phyloP scores from a whole-genome alignment of 2,797 vertebrate genomes.

The Heterohyrax brucei region DNA sequence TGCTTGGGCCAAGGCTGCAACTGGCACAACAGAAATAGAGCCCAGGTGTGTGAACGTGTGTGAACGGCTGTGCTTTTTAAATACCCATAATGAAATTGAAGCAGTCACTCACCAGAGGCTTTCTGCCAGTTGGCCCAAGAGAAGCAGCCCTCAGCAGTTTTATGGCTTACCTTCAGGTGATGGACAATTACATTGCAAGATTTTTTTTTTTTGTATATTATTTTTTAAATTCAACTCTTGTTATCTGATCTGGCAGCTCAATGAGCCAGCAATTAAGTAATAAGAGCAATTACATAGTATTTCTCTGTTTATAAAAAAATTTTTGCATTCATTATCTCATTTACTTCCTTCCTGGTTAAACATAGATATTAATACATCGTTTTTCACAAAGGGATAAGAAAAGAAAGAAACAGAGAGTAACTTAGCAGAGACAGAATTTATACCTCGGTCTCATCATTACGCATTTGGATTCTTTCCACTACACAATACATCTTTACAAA shows the following conservation, averaged over 20 bases:
- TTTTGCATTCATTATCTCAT: neutral
- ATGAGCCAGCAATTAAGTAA: conserved; percentile 14
- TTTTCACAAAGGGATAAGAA: neutral
- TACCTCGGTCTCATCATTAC: neutral
- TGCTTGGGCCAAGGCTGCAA: conserved; percentile 78
- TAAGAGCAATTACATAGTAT: conserved; percentile 16
- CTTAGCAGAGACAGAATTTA: neutral
- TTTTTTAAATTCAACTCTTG: neutral
- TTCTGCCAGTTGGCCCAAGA: conserved; percentile 46
- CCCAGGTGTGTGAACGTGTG: conserved; percentile 56
- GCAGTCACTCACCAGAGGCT: conserved; percentile 22
- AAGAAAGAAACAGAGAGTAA: neutral
- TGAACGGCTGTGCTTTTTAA: conserved; percentile 71
- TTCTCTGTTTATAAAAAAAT: neutral
- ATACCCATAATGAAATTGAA: conserved; percentile 71
- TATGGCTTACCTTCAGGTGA: conserved; percentile 73
- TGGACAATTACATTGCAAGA: conserved; percentile 27
- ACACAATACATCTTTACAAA: neutral
- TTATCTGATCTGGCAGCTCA: neutral
- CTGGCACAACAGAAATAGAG: conserved; percentile 70
- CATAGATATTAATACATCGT: neutral
- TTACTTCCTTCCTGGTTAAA: neutral
- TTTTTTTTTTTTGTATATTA: neutral
- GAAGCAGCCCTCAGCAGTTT: conserved; percentile 62
- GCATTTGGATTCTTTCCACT: conserved; percentile 9